phyloP scores from a whole-genome alignment of 2,888 invertebrate species.

The Brenthis hecate region DNA sequence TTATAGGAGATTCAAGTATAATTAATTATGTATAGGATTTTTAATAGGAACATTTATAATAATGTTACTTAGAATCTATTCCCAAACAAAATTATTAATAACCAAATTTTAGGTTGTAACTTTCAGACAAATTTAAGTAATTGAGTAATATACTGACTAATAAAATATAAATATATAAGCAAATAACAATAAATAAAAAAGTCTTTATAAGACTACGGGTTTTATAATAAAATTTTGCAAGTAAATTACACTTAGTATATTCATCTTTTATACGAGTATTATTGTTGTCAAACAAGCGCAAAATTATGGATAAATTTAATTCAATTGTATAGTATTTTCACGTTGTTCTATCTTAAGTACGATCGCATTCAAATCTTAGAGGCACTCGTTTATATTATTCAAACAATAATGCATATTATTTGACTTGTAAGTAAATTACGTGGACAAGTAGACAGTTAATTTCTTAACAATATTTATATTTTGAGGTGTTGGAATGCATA shows the following conservation, averaged over 20 bases:
- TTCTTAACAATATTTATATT: slow-evolving; percentile 23
- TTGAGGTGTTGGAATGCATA: background rate
- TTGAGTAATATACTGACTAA: too few species aligned
- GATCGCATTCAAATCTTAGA: slow-evolving; percentile 26
- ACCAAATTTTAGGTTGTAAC: too few species aligned
- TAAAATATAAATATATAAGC: too few species aligned
- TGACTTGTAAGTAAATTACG: slow-evolving; percentile 28
- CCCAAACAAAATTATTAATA: too few species aligned
- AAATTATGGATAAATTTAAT: slow-evolving; percentile 29
- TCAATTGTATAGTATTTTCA: slow-evolving; percentile 28
- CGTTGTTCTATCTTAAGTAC: slow-evolving; percentile 24
- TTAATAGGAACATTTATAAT: too few species aligned
- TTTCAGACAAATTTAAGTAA: too few species aligned
- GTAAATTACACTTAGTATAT: slow-evolving; percentile 8
- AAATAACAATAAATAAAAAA: too few species aligned
- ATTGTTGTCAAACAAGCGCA: slow-evolving; percentile 18
- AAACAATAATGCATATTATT: slow-evolving; percentile 24
- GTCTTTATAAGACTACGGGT: background rate
- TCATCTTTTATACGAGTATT: slow-evolving; percentile 12
- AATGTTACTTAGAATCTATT: too few species aligned
- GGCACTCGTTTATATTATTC: slow-evolving; percentile 25
- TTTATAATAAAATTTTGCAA: background rate
- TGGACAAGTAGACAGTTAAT: slow-evolving; percentile 14
- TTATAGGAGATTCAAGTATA: too few species aligned
- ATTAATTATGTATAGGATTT: too few species aligned